Evolutionary conservation across 2,888 invertebrate genomes (phyloP), one percentile per base, ranked within the genome.

Genomic region (Rhagium mordax): DNA sequence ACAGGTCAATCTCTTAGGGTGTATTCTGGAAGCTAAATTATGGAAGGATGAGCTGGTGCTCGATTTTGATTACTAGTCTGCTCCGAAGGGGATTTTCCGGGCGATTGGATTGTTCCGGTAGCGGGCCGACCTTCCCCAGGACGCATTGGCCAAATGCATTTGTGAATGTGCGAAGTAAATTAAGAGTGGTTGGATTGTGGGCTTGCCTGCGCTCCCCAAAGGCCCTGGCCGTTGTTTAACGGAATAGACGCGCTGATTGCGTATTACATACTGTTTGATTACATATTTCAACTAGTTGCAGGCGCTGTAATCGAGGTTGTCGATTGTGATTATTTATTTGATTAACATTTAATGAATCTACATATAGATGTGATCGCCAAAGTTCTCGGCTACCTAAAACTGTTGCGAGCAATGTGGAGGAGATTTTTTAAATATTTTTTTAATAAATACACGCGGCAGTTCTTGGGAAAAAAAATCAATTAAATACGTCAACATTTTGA

Each of bases 141-240:
- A 53, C 33, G 24, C 41, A 29, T 65, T 65, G 65, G 8, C 5
- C 16, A 8, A 3, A 16, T 65, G 65, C 65, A 65, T 7, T 18
- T 41, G 65, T 10, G 6, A 65, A 21, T 33, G 65, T 15, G 65
- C 15, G 20, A 65, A 65, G 49, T 65, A 24, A 65, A 53, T 65
- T 62, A 65, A 65, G 53, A 65, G 65, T 15, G 65, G n/a, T 10
- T 24, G 27, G 47, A 18, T 8, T 33, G 59, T 24, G 47, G 48
- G 20, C n/a, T 10, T 24, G 49, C 16, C 33, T 16, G 16, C 18
- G 7, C 18, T 33, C n/a, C 33, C 59, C 33, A 7, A 33, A 29
- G 29, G 59, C 7, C 6, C 6, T 10, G 15, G 8, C 24, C 13
- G n/a, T 57, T 20, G 7, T 15, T 33, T 59, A 59, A 29, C 18